Evolutionary conservation across 2,797 vertebrate species (phyloP), one percentile per base, ranked within the genome.

Genomic region (Takifugu rubripes): DNA sequence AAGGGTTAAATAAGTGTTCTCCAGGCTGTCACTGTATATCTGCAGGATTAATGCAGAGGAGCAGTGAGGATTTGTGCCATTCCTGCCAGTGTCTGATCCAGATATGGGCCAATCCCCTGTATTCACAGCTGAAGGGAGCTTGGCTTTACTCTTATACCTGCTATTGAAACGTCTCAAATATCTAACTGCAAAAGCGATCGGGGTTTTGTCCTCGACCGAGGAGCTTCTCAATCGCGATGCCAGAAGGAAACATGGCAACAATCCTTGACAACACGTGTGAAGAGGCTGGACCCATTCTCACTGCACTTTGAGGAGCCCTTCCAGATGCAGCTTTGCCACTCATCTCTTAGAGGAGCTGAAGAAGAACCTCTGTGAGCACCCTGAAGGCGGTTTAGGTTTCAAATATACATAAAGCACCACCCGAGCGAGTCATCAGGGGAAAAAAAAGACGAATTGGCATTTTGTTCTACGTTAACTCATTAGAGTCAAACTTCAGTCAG

Each of bases 1-100:
- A 69, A 57, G 25, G 46, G 58, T 59, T 48, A 25, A 61, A 64
- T 62, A 49, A 68, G 63, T 52, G 47, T 59, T 64, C 45, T 53
- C 36, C n/a, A 42, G 29, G 58, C 56, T 21, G 26, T 62, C 63
- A 21, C 21, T 21, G 21, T 21, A 21, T 21, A 21, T 21, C 21
- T 21, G 21, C 21, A 21, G 21, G 21, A 21, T 21, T 21, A 21
- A 21, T 21, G 21, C 21, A 21, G 21, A 21, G 21, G 8, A 68
- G 50, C 36, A 40, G 36, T 29, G 27, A 29, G 27, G 27, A 5
- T 29, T 29, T 4, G 27, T 62, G 21, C 26, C 53, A 44, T 50
- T 69, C 27, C 36, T 55, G 51, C 56, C 25, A 44, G 55, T 56
- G 59, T 42, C 9, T 61, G 59, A 54, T 43, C 42, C 6, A 46